Evolutionary conservation across 1,140 invertebrate genomes (phyloP), one percentile per base, ranked within the genome.

Genomic region (Myzus persicae): DNA sequence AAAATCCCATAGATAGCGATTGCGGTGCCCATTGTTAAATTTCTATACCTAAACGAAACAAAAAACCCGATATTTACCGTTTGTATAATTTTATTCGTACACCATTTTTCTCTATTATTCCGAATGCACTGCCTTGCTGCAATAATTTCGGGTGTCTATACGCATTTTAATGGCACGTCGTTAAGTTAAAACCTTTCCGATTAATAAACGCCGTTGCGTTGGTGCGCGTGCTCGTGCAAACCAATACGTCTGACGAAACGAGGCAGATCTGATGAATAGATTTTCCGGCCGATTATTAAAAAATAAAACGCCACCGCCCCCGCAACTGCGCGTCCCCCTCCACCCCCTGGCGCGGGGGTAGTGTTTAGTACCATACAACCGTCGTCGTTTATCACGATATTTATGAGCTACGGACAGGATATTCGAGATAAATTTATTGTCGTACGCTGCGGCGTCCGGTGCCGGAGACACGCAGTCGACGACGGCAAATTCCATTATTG

Each of bases 311-410:
- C 76, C 6, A n/a, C 59, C 59, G 2, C 59, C 31, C 4, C 31
- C 11, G 46, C 44, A 3, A 24, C 48, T 22, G 20, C 1, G 6
- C 48, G 4, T 7, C 54, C 9, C 26, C 26, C 9, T 31, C 24
- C 22, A 1, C 51, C 1, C 9, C 2, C 36, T 24, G 18, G 20
- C 36, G 20, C 2, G 14, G 26, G 54, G 26, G 54, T 59, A 67
- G n/a, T 82, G 36, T 82, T 38, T 40, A 40, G n/a, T 40, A 8
- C 7, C 18, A 24, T 40, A 40, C 36, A 24, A 85, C 82, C 20
- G 24, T 26, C 82, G 82, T 85, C 82, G 82, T 85, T 85, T 85
- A 85, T 85, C 82, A 85, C 4, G 9, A 85, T 85, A 85, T 85
- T 85, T 85, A 85, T 42, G 82, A 85, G 82, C 40, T 85, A 24